Evolutionary conservation across 2,888 invertebrate genomes (phyloP), one percentile per base, ranked within the genome.

Genomic region (Hypsopygia costalis): DNA sequence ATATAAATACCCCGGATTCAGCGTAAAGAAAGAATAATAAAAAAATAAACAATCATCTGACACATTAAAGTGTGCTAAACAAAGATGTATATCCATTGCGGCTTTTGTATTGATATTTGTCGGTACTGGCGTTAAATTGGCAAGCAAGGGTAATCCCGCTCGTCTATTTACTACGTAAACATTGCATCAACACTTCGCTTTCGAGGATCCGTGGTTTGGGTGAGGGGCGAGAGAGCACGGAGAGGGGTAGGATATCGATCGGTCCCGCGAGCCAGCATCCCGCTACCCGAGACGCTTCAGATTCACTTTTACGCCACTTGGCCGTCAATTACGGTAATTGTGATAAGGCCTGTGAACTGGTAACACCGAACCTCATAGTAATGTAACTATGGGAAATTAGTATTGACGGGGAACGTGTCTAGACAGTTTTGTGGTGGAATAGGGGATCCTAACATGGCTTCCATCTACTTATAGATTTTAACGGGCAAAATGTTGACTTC

Each of bases 241-340:
- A 47, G 47, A 27, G 40, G 49, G 40, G 48, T 44, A 28, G 39
- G 16, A 16, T 71, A 74, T 74, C 70, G 74, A 74, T 71, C 68
- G 57, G 49, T 45, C 52, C 54, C 43, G 52, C 56, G 61, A 55
- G 55, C 60, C 66, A 59, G 50, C 63, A 55, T 56, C 58, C 64
- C 56, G 45, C 50, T 54, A 58, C 57, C 51, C 56, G 57, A 60
- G 58, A 53, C 55, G 57, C 40, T 57, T 61, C 55, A 58, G 67
- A 71, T 70, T 74, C 69, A 69, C 72, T 78, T 77, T 75, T 70
- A 71, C 69, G 69, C 63, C 69, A 70, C 66, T 74, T 69, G 63
- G 52, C 46, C 58, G 70, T 66, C 74, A 72, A 69, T 72, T 70
- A 72, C 62, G 49, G 55, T 62, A 52, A 62, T 55, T 62, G 51